These are phyloP conservation scores for Lobophora halterata DNA, from an alignment of 2,888 invertebrate species.

Conservation along the genomic window DNA sequence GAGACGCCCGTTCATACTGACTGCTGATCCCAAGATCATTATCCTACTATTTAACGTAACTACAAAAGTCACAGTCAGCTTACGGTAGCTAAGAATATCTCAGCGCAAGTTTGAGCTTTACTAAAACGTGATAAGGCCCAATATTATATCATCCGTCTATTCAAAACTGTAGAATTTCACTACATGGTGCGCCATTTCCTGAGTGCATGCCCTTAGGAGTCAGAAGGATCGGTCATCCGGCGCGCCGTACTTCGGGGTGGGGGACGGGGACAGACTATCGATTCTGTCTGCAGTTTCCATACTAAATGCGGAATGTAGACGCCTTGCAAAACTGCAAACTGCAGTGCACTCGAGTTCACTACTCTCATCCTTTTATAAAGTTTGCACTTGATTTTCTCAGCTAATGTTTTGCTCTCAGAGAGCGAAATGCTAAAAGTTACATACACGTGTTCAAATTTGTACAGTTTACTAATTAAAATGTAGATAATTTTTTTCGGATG, in stretches of 20 bases:
- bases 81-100: slow-evolving; percentile 1
- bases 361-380: slow-evolving; percentile 55
- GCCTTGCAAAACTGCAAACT: slow-evolving; percentile 38
- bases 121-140: slow-evolving; percentile 12
- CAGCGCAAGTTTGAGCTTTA: slow-evolving; percentile 10
- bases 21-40: no score
- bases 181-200: slow-evolving; percentile 37
- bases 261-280: slow-evolving; percentile 60
- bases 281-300: slow-evolving; percentile 68
- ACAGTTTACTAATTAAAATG: no score
- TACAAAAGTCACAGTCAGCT: slow-evolving; percentile 6
- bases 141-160: neutral
- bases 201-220: slow-evolving; percentile 45
- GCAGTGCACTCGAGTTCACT: slow-evolving; percentile 39
- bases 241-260: slow-evolving; percentile 39
- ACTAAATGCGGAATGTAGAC: slow-evolving; percentile 62
- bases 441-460: no score
- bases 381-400: slow-evolving; percentile 55
- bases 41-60: no score
- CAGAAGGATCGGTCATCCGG: slow-evolving; percentile 47
- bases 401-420: no score
- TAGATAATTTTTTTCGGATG: no score
- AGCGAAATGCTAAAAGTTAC: no score
- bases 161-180: slow-evolving; percentile 14
- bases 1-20: no score